Percentiles rank a stretch among this genome's conserved stretches.
Conservation (phyloP, 2,888 invertebrate genomes). For the Eupsilia transversa region DNA sequence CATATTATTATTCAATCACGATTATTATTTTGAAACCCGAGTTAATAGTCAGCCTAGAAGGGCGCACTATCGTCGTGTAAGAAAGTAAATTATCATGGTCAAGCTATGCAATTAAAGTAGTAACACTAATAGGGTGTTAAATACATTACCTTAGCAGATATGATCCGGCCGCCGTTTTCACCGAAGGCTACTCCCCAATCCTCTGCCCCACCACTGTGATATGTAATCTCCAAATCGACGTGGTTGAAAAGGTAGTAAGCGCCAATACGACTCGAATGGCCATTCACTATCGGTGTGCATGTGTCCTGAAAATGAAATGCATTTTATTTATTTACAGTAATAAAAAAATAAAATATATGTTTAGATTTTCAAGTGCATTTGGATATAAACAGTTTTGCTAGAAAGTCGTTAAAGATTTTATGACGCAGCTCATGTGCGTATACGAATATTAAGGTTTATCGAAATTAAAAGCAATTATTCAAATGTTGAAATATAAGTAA, state of each 20-base stretch:
- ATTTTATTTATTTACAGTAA: conserved; percentile 21
- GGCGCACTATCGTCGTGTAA: neutral
- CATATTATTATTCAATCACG: neutral
- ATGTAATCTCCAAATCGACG: conserved; percentile 97
- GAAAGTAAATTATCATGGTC: conserved; percentile 1
- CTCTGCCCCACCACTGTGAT: conserved; percentile 96
- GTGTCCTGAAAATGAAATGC: conserved; percentile 81
- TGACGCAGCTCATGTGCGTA: neutral
- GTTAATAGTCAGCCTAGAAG: neutral
- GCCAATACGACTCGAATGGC: conserved; percentile 91
- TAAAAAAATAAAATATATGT: conserved; percentile 19
- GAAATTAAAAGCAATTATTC: conserved; percentile 1
- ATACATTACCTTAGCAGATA: conserved; percentile 92
- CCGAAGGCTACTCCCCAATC: conserved; percentile 96
- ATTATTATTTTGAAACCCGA: neutral
- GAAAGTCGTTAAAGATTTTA: conserved; percentile 26
- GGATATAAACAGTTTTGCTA: neutral
- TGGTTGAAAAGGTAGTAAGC: conserved; percentile 99
- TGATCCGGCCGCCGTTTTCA: conserved; percentile 96
- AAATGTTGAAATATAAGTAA: neutral
- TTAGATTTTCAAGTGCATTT: conserved; percentile 1
- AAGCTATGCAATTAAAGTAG: conserved; percentile 4
- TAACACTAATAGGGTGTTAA: neutral
- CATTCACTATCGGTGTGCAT: conserved; percentile 90
- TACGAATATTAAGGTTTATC: neutral